Percentiles rank a stretch among this genome's conserved stretches.
Conservation (phyloP, 2,888 invertebrate genomes). For the Spisula subtruncata region DNA sequence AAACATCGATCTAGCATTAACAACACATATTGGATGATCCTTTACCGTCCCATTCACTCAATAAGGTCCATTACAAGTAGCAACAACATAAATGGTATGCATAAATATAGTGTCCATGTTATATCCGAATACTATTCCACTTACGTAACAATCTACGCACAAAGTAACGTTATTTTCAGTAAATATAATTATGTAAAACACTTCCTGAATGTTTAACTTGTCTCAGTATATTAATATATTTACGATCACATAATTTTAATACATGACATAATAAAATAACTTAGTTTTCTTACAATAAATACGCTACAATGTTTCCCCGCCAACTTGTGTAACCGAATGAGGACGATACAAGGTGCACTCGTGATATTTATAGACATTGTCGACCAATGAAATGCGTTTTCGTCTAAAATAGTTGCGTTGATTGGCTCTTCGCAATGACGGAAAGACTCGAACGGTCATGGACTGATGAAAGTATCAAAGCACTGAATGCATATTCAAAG, state of each 20-base stretch:
- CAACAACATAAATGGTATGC: background rate
- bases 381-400: conserved; percentile 6
- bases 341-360: background rate
- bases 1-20: too few relatives aligned
- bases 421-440: background rate
- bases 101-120: background rate
- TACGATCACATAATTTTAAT: background rate
- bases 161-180: background rate
- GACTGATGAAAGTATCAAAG: too few relatives aligned
- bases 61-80: background rate
- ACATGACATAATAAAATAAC: background rate
- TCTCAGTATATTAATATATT: background rate
- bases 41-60: background rate
- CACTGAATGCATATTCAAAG: too few relatives aligned
- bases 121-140: background rate
- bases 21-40: background rate
- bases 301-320: background rate
- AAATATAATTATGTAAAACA: background rate
- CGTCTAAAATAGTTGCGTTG: background rate
- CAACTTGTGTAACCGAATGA: background rate
- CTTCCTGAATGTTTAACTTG: background rate
- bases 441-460: too few relatives aligned
- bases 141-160: background rate
- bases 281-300: background rate
- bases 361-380: background rate